Base-by-base conservation (phyloP, 2,113 vertebrate genomes). In the Patagioenas fasciata region DNA sequence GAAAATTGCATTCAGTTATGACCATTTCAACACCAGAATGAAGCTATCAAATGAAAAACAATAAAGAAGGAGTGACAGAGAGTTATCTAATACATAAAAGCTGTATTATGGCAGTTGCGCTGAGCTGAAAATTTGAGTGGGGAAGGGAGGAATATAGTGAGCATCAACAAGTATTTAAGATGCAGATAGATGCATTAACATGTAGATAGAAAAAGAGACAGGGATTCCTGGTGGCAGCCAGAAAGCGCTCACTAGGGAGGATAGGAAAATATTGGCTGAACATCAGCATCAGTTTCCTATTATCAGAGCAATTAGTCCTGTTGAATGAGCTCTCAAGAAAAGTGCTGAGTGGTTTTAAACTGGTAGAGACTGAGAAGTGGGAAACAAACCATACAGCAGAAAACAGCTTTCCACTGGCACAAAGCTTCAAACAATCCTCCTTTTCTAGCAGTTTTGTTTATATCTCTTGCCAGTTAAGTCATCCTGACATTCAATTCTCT, bases 241-340 rank as follows among this genome's bases (percentile, higher is more conserved):
- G 75, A 84, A 85, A 92, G 64, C 65, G 83, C 85, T 91, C 88
- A 81, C 88, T 61, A 67, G 85, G 80, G 92, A 95, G 69, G 72
- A 79, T 11, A 67, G 72, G 36, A 69, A 93, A 91, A 84, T 83
- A 89, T 79, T 96, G 95, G 93, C 95, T 96, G 90, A 94, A 84
- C 77, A 94, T 92, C 92, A 92, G 60, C 85, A 92, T 91, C 93
- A 87, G 80, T 72, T 92, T 91, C 77, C 73, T 87, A 78, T 89
- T 92, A 92, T 89, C 73, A 6, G 4, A 96, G 80, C 91, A 95
- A 95, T 96, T 96, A 97, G 93, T 50, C 83, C 83, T 75, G 85
- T 86, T 81, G 88, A 95, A 95, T 53, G 91, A 95, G 83, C 80
- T 79, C 88, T 95, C 83, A 77, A 32, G 73, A 44, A 92, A 95